phyloP scores from a whole-genome alignment of 2,113 vertebrate species.

The Mormyrus iriodes region DNA sequence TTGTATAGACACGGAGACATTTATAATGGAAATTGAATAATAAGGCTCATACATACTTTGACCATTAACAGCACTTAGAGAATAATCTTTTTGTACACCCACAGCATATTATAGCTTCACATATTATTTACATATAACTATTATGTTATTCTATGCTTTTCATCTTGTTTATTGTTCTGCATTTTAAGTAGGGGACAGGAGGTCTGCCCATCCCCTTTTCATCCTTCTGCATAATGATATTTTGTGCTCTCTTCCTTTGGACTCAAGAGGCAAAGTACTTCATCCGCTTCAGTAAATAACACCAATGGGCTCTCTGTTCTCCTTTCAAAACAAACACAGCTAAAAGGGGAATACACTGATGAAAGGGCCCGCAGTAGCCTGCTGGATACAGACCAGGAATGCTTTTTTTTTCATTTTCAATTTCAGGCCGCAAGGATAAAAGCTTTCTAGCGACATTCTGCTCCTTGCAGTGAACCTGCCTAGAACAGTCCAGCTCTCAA shows the following conservation, averaged over 20 bases:
- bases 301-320: background rate
- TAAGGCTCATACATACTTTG: background rate
- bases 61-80: background rate
- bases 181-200: background rate
- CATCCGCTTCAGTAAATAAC: background rate
- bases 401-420: background rate
- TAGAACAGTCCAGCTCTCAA: background rate
- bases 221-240: background rate
- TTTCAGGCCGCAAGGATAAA: background rate
- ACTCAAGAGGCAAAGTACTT: background rate
- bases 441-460: background rate
- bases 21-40: background rate
- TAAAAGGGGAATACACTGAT: background rate
- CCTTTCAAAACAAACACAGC: slow-evolving; percentile 1
- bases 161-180: background rate
- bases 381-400: background rate
- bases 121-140: background rate
- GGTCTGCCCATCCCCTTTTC: background rate
- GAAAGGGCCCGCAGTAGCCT: background rate
- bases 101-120: background rate
- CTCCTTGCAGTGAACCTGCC: background rate
- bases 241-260: background rate
- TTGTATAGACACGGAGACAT: background rate
- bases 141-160: background rate
- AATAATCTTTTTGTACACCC: background rate